Evolutionary conservation across 2,113 vertebrate species (phyloP).

Genomic region (Miniopterus natalensis): DNA sequence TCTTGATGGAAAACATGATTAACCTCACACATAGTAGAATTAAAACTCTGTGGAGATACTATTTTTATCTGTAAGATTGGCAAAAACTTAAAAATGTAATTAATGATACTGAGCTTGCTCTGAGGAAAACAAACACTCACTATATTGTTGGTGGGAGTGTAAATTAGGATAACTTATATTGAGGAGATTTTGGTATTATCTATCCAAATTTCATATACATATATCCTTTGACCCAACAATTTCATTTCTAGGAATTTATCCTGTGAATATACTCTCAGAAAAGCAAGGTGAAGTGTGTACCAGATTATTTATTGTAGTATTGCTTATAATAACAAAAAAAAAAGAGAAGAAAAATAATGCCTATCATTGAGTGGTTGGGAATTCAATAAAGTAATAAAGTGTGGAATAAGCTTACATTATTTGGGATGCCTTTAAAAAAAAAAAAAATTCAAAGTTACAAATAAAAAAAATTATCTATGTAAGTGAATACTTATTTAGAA

Average conservation of each 20-base stretch:
- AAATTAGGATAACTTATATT: neutral
- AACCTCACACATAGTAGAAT: neutral
- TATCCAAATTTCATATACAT: neutral
- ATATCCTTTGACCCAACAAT: neutral
- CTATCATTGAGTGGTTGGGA: neutral
- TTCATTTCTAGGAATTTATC: neutral
- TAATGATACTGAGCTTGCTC: neutral
- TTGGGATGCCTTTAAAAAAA: neutral
- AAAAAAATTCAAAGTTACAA: slow-evolving; percentile 14
- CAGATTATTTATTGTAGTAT: neutral
- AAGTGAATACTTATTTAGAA: slow-evolving; percentile 4
- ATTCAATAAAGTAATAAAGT: neutral
- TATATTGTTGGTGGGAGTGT: no score
- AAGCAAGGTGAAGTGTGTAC: neutral
- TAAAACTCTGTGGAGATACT: neutral
- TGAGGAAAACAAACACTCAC: neutral
- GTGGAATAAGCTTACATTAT: neutral
- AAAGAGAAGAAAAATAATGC: neutral
- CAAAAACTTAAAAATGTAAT: neutral
- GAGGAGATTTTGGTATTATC: neutral
- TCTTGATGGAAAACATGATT: neutral
- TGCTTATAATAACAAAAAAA: neutral
- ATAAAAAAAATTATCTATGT: neutral
- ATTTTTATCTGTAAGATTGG: neutral
- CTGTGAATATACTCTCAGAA: neutral